These are phyloP conservation scores for Stenodema calcarata DNA, from an alignment of 2,888 invertebrate genomes.

Conservation along the genomic window DNA sequence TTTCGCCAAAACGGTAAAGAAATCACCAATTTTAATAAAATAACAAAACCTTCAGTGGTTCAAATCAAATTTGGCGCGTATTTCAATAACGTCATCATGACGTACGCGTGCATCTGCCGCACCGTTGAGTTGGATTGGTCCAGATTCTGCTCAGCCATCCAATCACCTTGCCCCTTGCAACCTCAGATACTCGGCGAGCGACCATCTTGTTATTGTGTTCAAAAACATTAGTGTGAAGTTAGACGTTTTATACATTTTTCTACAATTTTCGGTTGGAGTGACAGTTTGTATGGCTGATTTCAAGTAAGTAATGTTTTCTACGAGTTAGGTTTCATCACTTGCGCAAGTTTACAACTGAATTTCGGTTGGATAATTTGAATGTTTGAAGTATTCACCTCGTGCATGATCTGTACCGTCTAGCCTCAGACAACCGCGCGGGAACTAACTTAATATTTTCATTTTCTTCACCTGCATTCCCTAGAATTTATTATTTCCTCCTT, in stretches of 20 bases:
- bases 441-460: neutral
- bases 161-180: neutral
- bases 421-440: constrained; percentile 39
- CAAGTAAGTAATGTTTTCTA: constrained; percentile 51
- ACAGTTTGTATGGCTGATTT: constrained; percentile 53
- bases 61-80: constrained; percentile 24
- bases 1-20: too few relatives aligned
- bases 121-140: neutral
- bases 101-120: neutral
- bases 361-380: neutral
- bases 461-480: neutral
- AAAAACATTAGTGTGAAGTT: constrained; percentile 55
- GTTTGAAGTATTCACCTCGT: constrained; percentile 18
- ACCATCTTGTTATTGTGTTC: constrained; percentile 58
- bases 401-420: neutral
- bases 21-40: too few relatives aligned
- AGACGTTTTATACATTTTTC: constrained; percentile 55
- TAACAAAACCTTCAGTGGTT: neutral
- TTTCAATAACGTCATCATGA: constrained; percentile 23
- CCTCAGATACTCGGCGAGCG: neutral
- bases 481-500: neutral
- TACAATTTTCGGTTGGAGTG: constrained; percentile 49
- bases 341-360: neutral
- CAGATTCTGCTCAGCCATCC: neutral
- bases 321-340: neutral